phyloP scores from a whole-genome alignment of 2,888 invertebrate genomes.

The Drosophila kuntzei region DNA sequence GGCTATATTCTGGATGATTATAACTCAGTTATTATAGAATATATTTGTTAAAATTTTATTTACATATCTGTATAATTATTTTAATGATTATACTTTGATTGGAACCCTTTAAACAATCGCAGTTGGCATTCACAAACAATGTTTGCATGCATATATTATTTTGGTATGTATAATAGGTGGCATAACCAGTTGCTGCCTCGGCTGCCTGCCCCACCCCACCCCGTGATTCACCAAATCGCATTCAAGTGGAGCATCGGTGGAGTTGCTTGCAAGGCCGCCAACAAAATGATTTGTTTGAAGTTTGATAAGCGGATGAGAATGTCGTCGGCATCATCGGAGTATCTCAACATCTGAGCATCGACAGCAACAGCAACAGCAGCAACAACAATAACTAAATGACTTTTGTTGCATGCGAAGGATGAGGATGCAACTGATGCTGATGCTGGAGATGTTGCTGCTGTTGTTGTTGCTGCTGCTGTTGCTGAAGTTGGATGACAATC shows the following conservation, averaged over 20 bases:
- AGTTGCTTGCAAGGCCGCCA: conserved; percentile 61
- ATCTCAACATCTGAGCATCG: conserved; percentile 57
- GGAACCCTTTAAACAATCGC: background rate
- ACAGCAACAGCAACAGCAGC: conserved; percentile 58
- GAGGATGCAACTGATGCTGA: conserved; percentile 53
- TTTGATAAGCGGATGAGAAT: conserved; percentile 83
- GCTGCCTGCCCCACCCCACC: conserved; percentile 1
- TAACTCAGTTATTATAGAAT: background rate
- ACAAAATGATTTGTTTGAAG: conserved; percentile 78
- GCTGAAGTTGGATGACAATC: conserved; percentile 71
- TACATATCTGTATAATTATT: no score
- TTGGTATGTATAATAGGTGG: background rate
- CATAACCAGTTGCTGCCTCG: conserved; percentile 17
- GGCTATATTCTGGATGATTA: no score
- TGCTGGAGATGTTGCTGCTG: conserved; percentile 37
- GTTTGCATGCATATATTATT: conserved; percentile 5
- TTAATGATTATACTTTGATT: background rate
- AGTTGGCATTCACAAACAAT: background rate
- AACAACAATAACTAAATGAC: conserved; percentile 77
- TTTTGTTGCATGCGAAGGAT: conserved; percentile 67
- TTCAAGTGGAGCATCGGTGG: conserved; percentile 9
- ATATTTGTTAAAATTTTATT: background rate
- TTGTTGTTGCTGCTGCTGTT: conserved; percentile 27
- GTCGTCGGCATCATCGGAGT: conserved; percentile 65
- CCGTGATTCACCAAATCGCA: background rate